Evolutionary conservation across 2,113 vertebrate species (phyloP).

Genomic region (Lethenteron reissneri): DNA sequence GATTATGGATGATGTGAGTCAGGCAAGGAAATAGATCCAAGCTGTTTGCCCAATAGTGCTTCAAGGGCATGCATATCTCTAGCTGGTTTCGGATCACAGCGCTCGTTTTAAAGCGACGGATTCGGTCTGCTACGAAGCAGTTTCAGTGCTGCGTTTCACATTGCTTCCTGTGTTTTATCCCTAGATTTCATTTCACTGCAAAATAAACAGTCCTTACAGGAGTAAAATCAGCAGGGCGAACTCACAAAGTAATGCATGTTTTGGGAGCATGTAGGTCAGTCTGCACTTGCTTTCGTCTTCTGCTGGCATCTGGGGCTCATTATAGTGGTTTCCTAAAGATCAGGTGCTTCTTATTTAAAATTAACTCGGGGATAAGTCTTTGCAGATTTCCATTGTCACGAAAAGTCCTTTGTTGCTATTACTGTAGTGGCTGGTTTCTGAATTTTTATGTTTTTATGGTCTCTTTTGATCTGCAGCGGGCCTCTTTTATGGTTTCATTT

Average conservation of each 20-base stretch:
- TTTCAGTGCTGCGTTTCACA: too few species aligned
- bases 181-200: too few species aligned
- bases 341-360: conserved; percentile 6
- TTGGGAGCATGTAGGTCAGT: neutral
- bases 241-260: neutral
- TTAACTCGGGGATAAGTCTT: conserved; percentile 5
- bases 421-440: neutral
- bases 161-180: too few species aligned
- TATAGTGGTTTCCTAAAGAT: conserved; percentile 6
- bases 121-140: too few species aligned
- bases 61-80: neutral
- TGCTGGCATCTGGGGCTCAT: neutral
- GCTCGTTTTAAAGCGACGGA: too few species aligned
- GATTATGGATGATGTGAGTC: conserved; percentile 3
- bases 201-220: too few species aligned
- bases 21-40: conserved; percentile 2
- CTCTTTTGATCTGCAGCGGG: too few species aligned
- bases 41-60: neutral
- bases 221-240: too few species aligned
- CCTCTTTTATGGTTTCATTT: too few species aligned
- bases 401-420: conserved; percentile 3
- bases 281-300: neutral
- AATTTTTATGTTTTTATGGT: too few species aligned
- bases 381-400: conserved; percentile 6
- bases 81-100: too few species aligned